phyloP scores from a whole-genome alignment of 2,113 vertebrate genomes.

The Formicarius rufipectus region DNA sequence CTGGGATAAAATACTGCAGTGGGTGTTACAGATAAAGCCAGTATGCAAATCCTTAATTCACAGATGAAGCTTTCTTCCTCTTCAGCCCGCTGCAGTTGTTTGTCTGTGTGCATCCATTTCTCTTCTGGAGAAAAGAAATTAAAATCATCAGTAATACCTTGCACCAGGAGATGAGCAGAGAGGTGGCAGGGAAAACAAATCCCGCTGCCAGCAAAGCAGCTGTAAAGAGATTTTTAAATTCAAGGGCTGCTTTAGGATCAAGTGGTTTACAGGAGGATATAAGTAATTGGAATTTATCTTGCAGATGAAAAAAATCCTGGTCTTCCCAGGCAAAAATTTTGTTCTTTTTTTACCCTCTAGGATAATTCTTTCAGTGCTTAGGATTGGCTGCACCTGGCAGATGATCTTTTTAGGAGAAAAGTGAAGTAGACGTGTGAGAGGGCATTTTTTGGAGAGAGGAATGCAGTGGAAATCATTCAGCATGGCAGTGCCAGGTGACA shows the following conservation, averaged over 20 bases:
- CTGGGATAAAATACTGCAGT: slow-evolving; percentile 49
- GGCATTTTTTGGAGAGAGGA: not conserved
- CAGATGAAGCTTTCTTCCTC: not conserved
- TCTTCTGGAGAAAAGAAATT: not conserved
- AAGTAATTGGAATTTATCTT: not conserved
- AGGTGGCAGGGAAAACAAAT: not conserved
- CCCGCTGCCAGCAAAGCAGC: not conserved
- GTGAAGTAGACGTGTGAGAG: not conserved
- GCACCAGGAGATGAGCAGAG: not conserved
- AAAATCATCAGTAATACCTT: not conserved
- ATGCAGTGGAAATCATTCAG: not conserved
- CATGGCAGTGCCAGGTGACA: not conserved
- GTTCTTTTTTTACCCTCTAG: not conserved
- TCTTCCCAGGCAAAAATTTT: not conserved
- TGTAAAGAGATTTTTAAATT: not conserved
- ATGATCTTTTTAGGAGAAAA: not conserved
- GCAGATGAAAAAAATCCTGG: not conserved
- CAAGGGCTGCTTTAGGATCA: not conserved
- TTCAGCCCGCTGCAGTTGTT: not conserved
- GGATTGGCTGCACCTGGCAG: not conserved
- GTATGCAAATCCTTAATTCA: slow-evolving; percentile 35
- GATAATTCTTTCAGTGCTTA: not conserved
- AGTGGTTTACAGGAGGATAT: not conserved
- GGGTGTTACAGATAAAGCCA: slow-evolving; percentile 54
- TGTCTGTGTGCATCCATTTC: not conserved